These are phyloP conservation scores for Reticulitermes speratus DNA, from an alignment of 1,140 invertebrate species.

Conservation along the genomic window DNA sequence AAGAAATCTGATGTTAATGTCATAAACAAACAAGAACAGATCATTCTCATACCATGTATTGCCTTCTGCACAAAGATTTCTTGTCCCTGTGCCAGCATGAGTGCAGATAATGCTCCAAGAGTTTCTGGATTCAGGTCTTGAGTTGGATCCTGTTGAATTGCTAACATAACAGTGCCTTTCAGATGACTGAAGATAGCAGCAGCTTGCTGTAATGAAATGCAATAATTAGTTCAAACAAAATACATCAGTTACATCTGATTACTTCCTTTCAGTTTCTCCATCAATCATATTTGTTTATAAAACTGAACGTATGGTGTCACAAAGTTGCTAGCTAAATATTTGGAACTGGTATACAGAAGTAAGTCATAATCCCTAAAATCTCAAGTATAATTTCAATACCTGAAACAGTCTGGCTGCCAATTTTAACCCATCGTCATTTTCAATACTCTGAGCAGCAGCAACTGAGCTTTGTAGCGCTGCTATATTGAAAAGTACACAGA, in stretches of 20 bases:
- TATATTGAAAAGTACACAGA: slow-evolving; percentile 96
- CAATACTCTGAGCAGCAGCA: slow-evolving; percentile 79
- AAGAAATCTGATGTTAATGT: too few species aligned
- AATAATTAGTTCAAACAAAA: slow-evolving; percentile 36
- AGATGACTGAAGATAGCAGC: slow-evolving; percentile 89
- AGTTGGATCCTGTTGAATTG: slow-evolving; percentile 91
- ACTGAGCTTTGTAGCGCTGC: slow-evolving; percentile 90
- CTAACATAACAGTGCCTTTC: slow-evolving; percentile 79
- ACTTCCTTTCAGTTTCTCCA: too few species aligned
- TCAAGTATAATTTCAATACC: slow-evolving; percentile 49
- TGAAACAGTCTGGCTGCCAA: slow-evolving; percentile 89
- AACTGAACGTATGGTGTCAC: too few species aligned
- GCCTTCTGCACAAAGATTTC: slow-evolving; percentile 96
- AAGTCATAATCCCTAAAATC: too few species aligned
- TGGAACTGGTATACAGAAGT: too few species aligned
- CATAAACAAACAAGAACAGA: too few species aligned
- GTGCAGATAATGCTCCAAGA: slow-evolving; percentile 73
- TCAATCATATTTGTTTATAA: too few species aligned
- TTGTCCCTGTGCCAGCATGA: slow-evolving; percentile 98
- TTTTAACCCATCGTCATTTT: slow-evolving; percentile 93
- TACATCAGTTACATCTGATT: neutral
- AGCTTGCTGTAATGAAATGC: slow-evolving; percentile 67
- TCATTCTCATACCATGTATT: slow-evolving; percentile 67
- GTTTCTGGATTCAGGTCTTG: slow-evolving; percentile 93
- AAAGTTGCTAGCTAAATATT: too few species aligned